Evolutionary conservation across 2,888 invertebrate genomes (phyloP).

Genomic region (Tachina grossa): DNA sequence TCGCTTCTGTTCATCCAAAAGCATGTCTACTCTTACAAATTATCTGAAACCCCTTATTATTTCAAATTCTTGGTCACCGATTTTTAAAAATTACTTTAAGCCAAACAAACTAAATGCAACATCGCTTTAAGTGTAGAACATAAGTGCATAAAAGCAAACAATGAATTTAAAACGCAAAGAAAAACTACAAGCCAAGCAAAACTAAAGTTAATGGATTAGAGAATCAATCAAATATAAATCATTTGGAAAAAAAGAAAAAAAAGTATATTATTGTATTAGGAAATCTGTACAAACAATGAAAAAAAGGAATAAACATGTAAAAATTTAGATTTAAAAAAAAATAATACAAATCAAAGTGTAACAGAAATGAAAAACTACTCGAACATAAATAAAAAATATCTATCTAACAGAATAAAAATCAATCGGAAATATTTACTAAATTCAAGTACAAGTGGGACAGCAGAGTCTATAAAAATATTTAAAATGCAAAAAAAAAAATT

Average conservation of each 20-base stretch:
- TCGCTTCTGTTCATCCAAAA: no score
- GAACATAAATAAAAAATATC: background rate
- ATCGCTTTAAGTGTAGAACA: background rate
- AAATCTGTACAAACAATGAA: conserved; percentile 21
- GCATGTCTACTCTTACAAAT: no score
- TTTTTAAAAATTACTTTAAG: background rate
- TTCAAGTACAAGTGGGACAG: no score
- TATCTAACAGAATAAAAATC: background rate
- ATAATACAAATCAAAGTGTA: conserved; percentile 48
- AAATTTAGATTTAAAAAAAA: background rate
- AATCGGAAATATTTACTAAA: background rate
- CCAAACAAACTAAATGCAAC: background rate
- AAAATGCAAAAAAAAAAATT: no score
- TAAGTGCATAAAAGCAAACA: background rate
- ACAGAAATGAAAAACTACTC: conserved; percentile 6
- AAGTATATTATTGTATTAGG: conserved; percentile 30
- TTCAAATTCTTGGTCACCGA: no score
- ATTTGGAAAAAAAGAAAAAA: conserved; percentile 20
- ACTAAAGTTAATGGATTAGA: conserved; percentile 68
- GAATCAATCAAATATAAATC: conserved; percentile 66
- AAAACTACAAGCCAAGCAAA: conserved; percentile 5
- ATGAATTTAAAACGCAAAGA: background rate
- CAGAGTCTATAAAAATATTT: no score
- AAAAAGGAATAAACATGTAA: background rate
- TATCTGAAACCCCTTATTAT: no score